Conservation (phyloP, 1,140 invertebrate species). For the Hypothenemus hampei region DNA sequence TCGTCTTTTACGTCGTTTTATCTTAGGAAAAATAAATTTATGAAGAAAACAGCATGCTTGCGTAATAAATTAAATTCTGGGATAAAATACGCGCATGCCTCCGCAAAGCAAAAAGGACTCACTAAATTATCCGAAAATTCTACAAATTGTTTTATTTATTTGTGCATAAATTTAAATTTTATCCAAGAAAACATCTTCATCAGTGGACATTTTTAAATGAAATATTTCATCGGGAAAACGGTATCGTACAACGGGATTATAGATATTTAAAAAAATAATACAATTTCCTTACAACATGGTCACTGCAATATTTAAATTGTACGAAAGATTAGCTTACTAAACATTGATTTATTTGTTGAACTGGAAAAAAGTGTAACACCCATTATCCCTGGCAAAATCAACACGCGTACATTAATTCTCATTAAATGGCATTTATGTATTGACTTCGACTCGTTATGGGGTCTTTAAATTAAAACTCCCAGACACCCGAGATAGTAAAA, state of each 20-base stretch:
- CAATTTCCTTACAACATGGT: too few relatives aligned
- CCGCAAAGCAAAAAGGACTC: not conserved
- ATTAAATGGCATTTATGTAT: slow-evolving; percentile 4
- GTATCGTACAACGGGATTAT: not conserved
- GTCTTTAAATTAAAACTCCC: slow-evolving; percentile 12
- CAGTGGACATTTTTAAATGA: slow-evolving; percentile 2
- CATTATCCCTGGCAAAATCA: not conserved
- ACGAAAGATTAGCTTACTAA: not conserved
- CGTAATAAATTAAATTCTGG: slow-evolving; percentile 8
- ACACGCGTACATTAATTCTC: slow-evolving; percentile 6
- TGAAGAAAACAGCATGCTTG: slow-evolving; percentile 2
- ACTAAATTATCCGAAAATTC: slow-evolving; percentile 9
- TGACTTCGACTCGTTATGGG: slow-evolving; percentile 8
- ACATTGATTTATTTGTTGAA: not conserved
- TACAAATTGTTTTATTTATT: slow-evolving; percentile 9
- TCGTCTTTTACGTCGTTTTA: slow-evolving; percentile 10
- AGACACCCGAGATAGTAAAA: slow-evolving; percentile 10
- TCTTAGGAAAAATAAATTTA: slow-evolving; percentile 16
- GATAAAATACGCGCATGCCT: slow-evolving; percentile 4
- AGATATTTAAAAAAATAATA: not conserved
- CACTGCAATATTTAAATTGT: too few relatives aligned
- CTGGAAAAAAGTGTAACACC: not conserved
- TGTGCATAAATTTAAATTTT: slow-evolving; percentile 9
- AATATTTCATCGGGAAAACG: not conserved
- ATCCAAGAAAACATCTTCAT: slow-evolving; percentile 3